These are phyloP conservation scores for Pseudopodoces humilis DNA, from an alignment of 2,113 vertebrate species.

Conservation along the genomic window DNA sequence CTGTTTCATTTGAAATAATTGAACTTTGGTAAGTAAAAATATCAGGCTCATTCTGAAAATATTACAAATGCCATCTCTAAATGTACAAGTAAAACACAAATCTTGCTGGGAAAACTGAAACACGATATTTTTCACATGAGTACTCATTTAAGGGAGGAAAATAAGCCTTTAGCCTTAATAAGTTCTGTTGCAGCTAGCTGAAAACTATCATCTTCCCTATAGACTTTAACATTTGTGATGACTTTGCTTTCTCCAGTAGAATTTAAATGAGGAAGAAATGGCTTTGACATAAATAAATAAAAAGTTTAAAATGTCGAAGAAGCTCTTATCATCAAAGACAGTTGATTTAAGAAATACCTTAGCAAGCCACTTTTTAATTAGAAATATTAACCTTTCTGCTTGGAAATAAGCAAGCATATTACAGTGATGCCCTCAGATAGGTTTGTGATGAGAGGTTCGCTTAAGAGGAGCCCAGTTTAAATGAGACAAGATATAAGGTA, in stretches of 20 bases:
- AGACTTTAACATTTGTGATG: background rate
- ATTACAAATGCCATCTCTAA: background rate
- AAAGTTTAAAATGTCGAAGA: constrained; percentile 15
- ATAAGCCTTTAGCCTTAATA: background rate
- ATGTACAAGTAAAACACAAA: background rate
- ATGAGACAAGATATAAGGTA: background rate
- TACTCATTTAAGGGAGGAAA: constrained; percentile 1
- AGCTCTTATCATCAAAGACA: background rate
- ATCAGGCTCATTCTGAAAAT: background rate
- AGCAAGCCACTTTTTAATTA: constrained; percentile 26
- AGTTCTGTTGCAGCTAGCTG: background rate
- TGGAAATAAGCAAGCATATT: background rate
- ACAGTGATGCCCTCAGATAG: background rate
- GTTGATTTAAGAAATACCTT: constrained; percentile 15
- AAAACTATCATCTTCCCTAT: background rate
- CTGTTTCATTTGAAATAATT: background rate
- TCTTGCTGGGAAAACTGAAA: background rate
- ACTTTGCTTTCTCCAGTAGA: background rate
- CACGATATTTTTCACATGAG: background rate
- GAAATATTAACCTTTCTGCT: constrained; percentile 47
- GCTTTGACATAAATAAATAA: constrained; percentile 45
- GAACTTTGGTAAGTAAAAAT: background rate
- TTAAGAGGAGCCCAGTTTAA: background rate
- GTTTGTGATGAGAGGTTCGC: background rate
- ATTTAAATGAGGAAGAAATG: constrained; percentile 34